Conservation (phyloP, 2,797 vertebrate species). For the Siniperca obscura region DNA sequence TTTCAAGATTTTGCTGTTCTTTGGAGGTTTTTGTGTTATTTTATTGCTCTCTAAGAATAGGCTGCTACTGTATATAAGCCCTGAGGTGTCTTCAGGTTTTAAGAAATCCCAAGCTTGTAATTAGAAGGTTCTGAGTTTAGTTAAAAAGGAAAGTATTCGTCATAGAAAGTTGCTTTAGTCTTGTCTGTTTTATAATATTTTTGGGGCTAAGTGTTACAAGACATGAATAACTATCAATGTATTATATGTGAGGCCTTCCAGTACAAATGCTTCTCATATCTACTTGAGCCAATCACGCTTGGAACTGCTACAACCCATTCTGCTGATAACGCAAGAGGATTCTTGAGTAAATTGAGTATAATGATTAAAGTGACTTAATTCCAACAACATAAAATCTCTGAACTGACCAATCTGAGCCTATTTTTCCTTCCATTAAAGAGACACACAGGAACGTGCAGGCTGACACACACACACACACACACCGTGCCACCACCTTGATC, state of each 20-base stretch:
- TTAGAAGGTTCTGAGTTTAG: slow-evolving; percentile 6
- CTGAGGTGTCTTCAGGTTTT: slow-evolving; percentile 2
- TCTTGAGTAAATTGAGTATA: slow-evolving; percentile 17
- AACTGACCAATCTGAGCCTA: background rate
- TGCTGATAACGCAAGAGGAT: slow-evolving; percentile 3
- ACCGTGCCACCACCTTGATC: slow-evolving; percentile 14
- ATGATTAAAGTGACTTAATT: slow-evolving; percentile 22
- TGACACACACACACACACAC: slow-evolving; percentile 5
- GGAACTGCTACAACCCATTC: background rate
- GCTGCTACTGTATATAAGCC: slow-evolving; percentile 4
- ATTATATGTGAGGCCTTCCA: background rate
- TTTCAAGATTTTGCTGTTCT: slow-evolving; percentile 19
- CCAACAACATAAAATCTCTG: background rate
- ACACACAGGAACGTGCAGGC: background rate
- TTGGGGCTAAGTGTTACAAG: background rate
- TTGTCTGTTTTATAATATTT: background rate
- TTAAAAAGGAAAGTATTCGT: slow-evolving; percentile 16
- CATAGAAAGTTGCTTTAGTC: background rate
- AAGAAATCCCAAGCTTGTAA: slow-evolving; percentile 23
- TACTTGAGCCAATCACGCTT: background rate
- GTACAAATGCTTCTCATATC: slow-evolving; percentile 1
- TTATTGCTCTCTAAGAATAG: slow-evolving; percentile 22
- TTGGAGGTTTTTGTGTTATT: slow-evolving; percentile 7
- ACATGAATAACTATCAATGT: background rate
- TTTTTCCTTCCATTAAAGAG: slow-evolving; percentile 3